These are phyloP conservation scores for Lathronympha strigana DNA, from an alignment of 2,888 invertebrate genomes.

Conservation along the genomic window DNA sequence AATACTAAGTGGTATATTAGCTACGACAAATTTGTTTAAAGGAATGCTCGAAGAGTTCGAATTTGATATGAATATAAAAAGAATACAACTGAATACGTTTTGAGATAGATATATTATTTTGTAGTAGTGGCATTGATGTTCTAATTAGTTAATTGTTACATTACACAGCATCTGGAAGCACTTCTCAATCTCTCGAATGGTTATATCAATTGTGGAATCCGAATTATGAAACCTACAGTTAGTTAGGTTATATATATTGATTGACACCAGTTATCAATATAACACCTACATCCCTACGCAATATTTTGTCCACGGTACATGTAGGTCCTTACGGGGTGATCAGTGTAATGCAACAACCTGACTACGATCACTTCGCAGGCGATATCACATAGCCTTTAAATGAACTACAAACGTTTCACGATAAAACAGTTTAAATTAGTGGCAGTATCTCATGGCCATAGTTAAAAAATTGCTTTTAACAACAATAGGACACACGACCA, in stretches of 20 bases:
- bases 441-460: constrained; percentile 53
- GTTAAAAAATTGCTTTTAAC: constrained; percentile 28
- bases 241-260: constrained; percentile 21
- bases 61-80: constrained; percentile 7
- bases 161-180: constrained; percentile 61
- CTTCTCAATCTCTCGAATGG: constrained; percentile 46
- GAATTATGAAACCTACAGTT: constrained; percentile 43
- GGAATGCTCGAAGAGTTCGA: constrained; percentile 1
- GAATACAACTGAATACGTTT: constrained; percentile 12
- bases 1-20: constrained; percentile 59
- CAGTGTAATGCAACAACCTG: constrained; percentile 34
- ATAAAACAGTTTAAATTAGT: constrained; percentile 50
- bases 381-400: constrained; percentile 30
- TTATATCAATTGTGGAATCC: constrained; percentile 20
- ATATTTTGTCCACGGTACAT: constrained; percentile 8
- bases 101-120: constrained; percentile 11
- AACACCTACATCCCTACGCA: constrained; percentile 61
- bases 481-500: constrained; percentile 34
- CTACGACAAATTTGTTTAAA: constrained; percentile 36
- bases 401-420: constrained; percentile 27
- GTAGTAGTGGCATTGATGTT: constrained; percentile 21
- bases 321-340: not conserved
- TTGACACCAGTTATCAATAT: constrained; percentile 57
- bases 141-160: constrained; percentile 52
- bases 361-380: constrained; percentile 29